Conservation (phyloP, 1,140 invertebrate genomes). For the Maconellicoccus hirsutus region DNA sequence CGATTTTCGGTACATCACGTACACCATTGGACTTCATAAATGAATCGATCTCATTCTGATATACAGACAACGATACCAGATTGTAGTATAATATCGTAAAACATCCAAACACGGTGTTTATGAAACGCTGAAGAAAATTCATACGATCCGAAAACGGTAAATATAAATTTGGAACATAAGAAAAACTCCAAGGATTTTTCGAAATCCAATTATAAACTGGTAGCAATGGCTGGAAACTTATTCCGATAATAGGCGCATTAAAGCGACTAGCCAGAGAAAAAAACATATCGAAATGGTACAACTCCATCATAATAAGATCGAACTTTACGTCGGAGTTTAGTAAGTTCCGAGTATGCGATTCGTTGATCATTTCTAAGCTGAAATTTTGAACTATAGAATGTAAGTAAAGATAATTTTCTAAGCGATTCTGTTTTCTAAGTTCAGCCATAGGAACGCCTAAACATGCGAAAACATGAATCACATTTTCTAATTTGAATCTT, state of each 20-base stretch:
- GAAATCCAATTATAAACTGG: neutral
- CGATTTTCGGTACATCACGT: conserved; percentile 27
- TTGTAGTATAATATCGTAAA: neutral
- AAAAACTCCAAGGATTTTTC: conserved; percentile 23
- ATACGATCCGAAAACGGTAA: neutral
- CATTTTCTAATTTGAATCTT: too few relatives aligned
- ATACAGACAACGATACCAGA: neutral
- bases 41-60: neutral
- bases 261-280: neutral
- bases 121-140: neutral
- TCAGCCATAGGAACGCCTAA: neutral
- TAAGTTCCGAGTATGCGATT: neutral
- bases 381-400: neutral
- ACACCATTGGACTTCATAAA: neutral
- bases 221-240: neutral
- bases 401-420: neutral
- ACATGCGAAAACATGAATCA: neutral
- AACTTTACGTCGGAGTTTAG: neutral
- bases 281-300: conserved; percentile 1
- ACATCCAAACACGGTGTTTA: neutral
- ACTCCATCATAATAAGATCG: neutral
- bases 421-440: neutral
- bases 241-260: conserved; percentile 4
- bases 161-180: conserved; percentile 23
- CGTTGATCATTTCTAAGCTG: neutral